phyloP scores from a whole-genome alignment of 2,888 invertebrate species.

The Tiliacea aurago region DNA sequence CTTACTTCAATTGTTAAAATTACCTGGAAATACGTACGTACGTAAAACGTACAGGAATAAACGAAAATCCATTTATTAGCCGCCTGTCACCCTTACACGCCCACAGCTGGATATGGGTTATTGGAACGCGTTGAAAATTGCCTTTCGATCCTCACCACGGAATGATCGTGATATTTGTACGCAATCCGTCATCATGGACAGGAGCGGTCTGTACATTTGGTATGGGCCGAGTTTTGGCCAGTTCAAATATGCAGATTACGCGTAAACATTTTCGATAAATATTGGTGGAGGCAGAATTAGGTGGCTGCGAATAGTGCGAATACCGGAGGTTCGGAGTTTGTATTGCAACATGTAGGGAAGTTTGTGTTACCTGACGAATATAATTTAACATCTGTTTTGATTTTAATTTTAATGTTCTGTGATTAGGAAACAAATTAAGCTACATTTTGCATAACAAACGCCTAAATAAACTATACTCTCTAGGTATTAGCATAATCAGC shows the following conservation, averaged over 20 bases:
- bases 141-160: conserved; percentile 9
- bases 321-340: not conserved
- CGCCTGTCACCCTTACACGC: not conserved
- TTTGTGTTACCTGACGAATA: conserved; percentile 3
- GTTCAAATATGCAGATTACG: conserved; percentile 44
- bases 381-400: not conserved
- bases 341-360: conserved; percentile 1
- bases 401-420: not conserved
- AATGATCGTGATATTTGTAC: conserved; percentile 34
- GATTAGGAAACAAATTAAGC: not conserved
- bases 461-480: too few relatives aligned
- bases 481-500: too few relatives aligned
- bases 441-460: not conserved
- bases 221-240: conserved; percentile 1
- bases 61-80: not conserved
- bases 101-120: not conserved
- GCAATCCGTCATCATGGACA: conserved; percentile 24
- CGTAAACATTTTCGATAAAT: conserved; percentile 47
- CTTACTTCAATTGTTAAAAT: not conserved
- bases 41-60: not conserved
- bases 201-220: conserved; percentile 6
- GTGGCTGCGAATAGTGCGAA: not conserved
- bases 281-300: conserved; percentile 34
- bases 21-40: not conserved
- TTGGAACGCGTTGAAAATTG: conserved; percentile 19